phyloP scores from a whole-genome alignment of 1,140 invertebrate species.

The Orchestia grillus region DNA sequence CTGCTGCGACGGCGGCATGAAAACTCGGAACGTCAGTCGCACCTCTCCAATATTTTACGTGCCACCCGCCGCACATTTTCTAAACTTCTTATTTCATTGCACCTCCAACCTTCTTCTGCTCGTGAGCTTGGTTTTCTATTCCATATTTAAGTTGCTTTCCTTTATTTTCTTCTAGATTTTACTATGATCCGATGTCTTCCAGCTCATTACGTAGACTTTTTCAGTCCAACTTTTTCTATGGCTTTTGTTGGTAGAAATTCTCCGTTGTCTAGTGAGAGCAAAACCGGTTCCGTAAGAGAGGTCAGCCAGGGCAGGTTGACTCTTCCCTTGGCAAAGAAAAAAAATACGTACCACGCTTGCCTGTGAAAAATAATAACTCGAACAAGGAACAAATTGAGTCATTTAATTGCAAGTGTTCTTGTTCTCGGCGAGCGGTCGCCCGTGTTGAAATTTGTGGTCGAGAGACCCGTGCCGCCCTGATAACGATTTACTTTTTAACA shows the following conservation, averaged over 20 bases:
- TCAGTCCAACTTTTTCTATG: neutral
- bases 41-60: neutral
- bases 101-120: neutral
- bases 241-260: conserved; percentile 53
- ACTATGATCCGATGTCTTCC: neutral
- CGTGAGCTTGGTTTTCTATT: conserved; percentile 2
- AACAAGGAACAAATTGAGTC: conserved; percentile 53
- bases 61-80: neutral
- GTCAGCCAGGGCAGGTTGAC: conserved; percentile 55
- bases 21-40: neutral
- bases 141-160: neutral
- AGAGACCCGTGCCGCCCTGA: neutral
- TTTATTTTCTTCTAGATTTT: neutral
- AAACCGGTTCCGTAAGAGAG: conserved; percentile 52
- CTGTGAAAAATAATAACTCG: conserved; percentile 52
- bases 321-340: conserved; percentile 38
- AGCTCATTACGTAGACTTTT: conserved; percentile 1
- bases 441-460: conserved; percentile 18
- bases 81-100: neutral
- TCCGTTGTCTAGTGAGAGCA: conserved; percentile 56
- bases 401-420: conserved; percentile 54
- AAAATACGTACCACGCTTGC: conserved; percentile 11
- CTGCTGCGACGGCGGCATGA: neutral
- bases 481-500: conserved; percentile 15
- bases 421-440: conserved; percentile 49